Evolutionary conservation across 1,140 invertebrate genomes (phyloP).

Genomic region (Philopotamus ludificatus): DNA sequence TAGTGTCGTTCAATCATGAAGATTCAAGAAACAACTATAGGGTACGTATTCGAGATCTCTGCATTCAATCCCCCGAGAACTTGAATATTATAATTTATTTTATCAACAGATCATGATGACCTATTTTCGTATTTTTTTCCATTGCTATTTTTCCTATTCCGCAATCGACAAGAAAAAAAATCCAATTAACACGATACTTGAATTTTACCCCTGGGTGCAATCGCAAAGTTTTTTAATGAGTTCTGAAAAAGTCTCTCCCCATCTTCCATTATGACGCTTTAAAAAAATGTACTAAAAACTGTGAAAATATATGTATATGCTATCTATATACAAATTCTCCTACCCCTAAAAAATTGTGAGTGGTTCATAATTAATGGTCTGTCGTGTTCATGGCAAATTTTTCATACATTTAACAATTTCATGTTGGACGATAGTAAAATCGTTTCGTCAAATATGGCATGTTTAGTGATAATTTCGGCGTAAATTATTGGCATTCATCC

Average conservation of each 20-base stretch:
- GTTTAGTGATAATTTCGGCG: no score
- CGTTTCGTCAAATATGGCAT: no score
- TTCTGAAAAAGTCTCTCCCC: neutral
- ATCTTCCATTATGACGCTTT: neutral
- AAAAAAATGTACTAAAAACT: neutral
- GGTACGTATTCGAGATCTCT: neutral
- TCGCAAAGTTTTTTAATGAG: conserved; percentile 20
- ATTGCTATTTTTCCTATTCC: no score
- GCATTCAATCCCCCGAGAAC: neutral
- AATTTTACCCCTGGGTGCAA: conserved; percentile 13
- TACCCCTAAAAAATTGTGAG: no score
- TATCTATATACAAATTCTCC: no score
- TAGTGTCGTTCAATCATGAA: conserved; percentile 13
- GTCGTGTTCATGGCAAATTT: no score
- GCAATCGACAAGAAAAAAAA: conserved; percentile 5
- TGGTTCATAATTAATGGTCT: no score
- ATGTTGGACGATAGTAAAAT: no score
- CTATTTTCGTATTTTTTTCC: neutral
- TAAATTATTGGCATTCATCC: no score
- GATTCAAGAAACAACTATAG: conserved; percentile 9
- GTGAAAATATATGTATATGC: no score
- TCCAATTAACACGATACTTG: conserved; percentile 24
- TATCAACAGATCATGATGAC: neutral
- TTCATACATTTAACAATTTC: no score
- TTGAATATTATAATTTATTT: neutral